A percentile compares a stretch with the other conserved stretches of the same genome.
These are phyloP conservation scores for Aleiodes sp. DNA, from an alignment of 1,140 invertebrate genomes.

Conservation along the genomic window DNA sequence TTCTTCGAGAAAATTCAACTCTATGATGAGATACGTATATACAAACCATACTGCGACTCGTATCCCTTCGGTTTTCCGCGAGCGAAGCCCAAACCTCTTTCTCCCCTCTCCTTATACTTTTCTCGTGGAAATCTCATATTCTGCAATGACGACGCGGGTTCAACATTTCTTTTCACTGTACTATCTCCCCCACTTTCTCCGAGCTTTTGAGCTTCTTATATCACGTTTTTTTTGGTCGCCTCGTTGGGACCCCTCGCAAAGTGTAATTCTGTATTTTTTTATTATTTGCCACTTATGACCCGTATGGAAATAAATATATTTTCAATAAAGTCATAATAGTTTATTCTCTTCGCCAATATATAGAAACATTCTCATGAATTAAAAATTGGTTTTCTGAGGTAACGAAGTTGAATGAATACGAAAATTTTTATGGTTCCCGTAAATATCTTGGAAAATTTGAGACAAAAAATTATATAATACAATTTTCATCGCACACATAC, in stretches of 20 bases:
- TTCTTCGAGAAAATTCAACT: constrained; percentile 40
- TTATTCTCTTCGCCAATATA: too few species aligned
- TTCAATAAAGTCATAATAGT: too few species aligned
- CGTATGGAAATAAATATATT: too few species aligned
- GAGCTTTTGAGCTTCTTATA: constrained; percentile 34
- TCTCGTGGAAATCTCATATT: constrained; percentile 59
- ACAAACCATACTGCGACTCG: neutral
- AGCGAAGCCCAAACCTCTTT: constrained; percentile 33
- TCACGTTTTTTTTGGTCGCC: neutral
- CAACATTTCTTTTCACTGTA: constrained; percentile 33
- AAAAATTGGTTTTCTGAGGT: too few species aligned
- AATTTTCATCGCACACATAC: too few species aligned
- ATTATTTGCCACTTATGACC: neutral
- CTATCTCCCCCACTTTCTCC: constrained; percentile 10
- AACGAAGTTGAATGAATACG: too few species aligned
- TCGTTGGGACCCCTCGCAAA: constrained; percentile 4
- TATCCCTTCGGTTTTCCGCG: constrained; percentile 23
- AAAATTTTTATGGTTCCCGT: too few species aligned
- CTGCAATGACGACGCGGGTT: constrained; percentile 60
- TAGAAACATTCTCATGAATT: too few species aligned
- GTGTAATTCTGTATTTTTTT: constrained; percentile 13
- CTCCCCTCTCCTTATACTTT: constrained; percentile 39
- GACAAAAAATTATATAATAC: too few species aligned
- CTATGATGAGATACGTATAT: neutral
- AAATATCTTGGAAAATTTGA: too few species aligned